phyloP scores from a whole-genome alignment of 2,797 vertebrate genomes.

The Enteromius argenteus region DNA sequence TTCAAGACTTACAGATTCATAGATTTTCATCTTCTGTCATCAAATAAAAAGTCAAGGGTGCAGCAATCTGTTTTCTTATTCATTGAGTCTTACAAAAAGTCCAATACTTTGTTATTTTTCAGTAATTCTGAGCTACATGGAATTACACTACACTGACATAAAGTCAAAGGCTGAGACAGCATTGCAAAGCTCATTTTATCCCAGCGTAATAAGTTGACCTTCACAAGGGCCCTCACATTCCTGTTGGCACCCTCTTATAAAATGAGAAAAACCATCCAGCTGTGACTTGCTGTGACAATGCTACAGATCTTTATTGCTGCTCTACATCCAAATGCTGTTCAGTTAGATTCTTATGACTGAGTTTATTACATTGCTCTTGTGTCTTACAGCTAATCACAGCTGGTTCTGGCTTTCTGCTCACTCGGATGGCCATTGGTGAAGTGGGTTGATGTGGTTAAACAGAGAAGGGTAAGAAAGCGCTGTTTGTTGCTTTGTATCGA shows the following conservation, averaged over 20 bases:
- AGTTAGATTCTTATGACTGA: not conserved
- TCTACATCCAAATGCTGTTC: not conserved
- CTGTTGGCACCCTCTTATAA: not conserved
- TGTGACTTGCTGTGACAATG: constrained; percentile 1
- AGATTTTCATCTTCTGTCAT: not conserved
- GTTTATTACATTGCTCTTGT: not conserved
- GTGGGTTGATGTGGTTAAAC: not conserved
- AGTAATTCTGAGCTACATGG: not conserved
- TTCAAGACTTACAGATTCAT: not conserved
- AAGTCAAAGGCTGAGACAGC: constrained; percentile 31
- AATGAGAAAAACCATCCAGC: constrained; percentile 24
- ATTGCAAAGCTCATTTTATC: constrained; percentile 31
- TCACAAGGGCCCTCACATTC: constrained; percentile 17
- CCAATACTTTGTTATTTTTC: not conserved
- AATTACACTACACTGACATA: not conserved
- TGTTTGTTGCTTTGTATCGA: constrained; percentile 17
- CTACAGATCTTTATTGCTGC: constrained; percentile 11
- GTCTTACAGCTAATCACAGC: not conserved
- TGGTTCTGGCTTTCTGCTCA: not conserved
- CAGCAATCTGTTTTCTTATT: not conserved
- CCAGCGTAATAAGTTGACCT: constrained; percentile 40
- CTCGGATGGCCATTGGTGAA: not conserved
- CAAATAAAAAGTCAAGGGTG: not conserved
- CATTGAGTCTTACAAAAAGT: not conserved
- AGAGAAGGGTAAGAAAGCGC: not conserved